phyloP scores from a whole-genome alignment of 2,113 vertebrate species.

The Australoheros scitulus region DNA sequence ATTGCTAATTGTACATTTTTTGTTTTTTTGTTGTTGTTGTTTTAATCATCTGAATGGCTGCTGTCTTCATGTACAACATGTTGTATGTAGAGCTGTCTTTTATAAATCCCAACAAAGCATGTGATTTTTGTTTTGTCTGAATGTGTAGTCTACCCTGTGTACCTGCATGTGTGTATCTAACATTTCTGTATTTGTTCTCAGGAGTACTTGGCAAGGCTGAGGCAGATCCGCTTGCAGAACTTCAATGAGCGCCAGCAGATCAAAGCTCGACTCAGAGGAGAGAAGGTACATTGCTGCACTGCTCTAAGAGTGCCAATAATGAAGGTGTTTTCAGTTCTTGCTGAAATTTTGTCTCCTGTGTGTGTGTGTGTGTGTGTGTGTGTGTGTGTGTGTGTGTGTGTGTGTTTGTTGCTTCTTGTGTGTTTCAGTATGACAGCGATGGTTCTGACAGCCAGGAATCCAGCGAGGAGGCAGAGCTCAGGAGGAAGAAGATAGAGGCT shows the following conservation, averaged over 20 bases:
- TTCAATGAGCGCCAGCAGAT: slow-evolving; percentile 98
- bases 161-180: slow-evolving; percentile 1
- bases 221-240: slow-evolving; percentile 96
- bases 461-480: slow-evolving; percentile 85
- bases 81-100: background rate
- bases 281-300: slow-evolving; percentile 81
- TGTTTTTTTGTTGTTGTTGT: background rate
- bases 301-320: background rate
- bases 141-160: background rate
- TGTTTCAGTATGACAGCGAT: slow-evolving; percentile 78
- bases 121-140: background rate
- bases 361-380: background rate
- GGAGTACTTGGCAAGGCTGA: slow-evolving; percentile 93
- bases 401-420: background rate
- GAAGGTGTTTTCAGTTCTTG: background rate
- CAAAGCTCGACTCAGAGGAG: slow-evolving; percentile 93
- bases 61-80: background rate
- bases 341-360: background rate
- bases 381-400: background rate
- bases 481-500: slow-evolving; percentile 88
- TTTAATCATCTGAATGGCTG: slow-evolving; percentile 4
- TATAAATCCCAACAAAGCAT: background rate
- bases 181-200: slow-evolving; percentile 64
- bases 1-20: background rate
- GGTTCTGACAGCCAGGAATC: slow-evolving; percentile 86